Percentiles rank a stretch among this genome's conserved stretches.
phyloP scores from a whole-genome alignment of 2,888 invertebrate species.

The Amphipyra berbera region DNA sequence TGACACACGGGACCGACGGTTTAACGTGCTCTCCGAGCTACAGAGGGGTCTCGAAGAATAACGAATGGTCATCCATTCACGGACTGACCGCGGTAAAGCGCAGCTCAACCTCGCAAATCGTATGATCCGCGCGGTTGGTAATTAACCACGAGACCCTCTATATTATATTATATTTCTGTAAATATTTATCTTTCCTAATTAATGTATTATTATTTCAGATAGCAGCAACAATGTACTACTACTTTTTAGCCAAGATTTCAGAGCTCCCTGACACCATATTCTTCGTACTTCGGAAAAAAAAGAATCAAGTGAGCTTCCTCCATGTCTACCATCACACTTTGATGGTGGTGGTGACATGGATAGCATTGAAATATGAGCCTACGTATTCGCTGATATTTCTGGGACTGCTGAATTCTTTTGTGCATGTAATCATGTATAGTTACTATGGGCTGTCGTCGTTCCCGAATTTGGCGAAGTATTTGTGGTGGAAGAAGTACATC shows the following conservation, averaged over 20 bases:
- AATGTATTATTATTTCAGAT: slow-evolving; percentile 46
- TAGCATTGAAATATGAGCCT: slow-evolving; percentile 70
- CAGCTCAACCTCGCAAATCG: too few relatives aligned
- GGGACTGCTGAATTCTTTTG: slow-evolving; percentile 63
- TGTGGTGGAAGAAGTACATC: slow-evolving; percentile 95
- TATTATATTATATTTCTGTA: too few relatives aligned
- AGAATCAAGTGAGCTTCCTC: slow-evolving; percentile 93
- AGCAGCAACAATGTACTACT: slow-evolving; percentile 79
- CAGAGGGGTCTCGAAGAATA: too few relatives aligned
- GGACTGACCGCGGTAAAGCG: too few relatives aligned
- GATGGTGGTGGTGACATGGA: slow-evolving; percentile 90
- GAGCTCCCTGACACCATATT: slow-evolving; percentile 94
- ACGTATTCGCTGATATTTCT: slow-evolving; percentile 32
- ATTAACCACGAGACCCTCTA: too few relatives aligned
- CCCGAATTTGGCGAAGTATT: slow-evolving; percentile 91
- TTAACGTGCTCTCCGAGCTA: too few relatives aligned
- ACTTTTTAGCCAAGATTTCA: slow-evolving; percentile 91
- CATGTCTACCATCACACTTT: slow-evolving; percentile 95
- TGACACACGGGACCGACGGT: too few relatives aligned
- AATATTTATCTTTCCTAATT: too few relatives aligned
- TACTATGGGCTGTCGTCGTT: slow-evolving; percentile 93
- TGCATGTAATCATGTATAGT: slow-evolving; percentile 93
- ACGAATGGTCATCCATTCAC: too few relatives aligned
- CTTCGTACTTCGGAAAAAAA: slow-evolving; percentile 93
- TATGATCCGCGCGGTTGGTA: too few relatives aligned